These are phyloP conservation scores for Prionace glauca DNA, from an alignment of 2,797 vertebrate species.

Conservation along the genomic window DNA sequence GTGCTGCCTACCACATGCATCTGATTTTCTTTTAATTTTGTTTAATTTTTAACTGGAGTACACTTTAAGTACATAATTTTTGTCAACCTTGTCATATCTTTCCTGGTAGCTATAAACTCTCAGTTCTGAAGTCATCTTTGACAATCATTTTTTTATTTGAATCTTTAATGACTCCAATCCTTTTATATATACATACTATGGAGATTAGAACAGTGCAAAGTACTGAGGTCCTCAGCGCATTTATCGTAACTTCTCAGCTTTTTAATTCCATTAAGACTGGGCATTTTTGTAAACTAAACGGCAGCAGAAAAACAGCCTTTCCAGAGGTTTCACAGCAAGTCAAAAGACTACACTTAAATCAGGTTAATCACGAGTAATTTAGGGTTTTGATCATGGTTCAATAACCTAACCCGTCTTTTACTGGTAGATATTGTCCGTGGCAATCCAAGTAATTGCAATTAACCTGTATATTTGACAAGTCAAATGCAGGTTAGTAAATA, in stretches of 20 bases:
- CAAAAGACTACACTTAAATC: background rate
- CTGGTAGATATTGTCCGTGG: background rate
- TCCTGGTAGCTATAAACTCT: background rate
- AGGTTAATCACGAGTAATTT: background rate
- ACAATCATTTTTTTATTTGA: background rate
- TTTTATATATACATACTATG: background rate
- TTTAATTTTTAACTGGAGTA: background rate
- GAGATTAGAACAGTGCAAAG: background rate
- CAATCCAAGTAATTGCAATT: background rate
- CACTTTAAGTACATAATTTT: constrained; percentile 1
- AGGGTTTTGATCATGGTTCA: background rate
- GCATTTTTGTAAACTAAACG: background rate
- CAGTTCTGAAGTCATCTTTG: background rate
- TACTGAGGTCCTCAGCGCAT: background rate
- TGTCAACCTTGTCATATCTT: background rate
- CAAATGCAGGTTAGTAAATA: background rate
- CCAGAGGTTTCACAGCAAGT: background rate
- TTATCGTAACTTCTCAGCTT: background rate
- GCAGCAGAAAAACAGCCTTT: background rate
- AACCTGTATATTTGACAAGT: background rate
- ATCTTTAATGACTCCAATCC: background rate
- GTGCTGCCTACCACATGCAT: constrained; percentile 3
- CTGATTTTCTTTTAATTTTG: background rate
- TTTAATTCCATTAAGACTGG: background rate
- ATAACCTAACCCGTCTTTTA: background rate